A percentile compares a stretch with the other conserved stretches of the same genome.
These are phyloP conservation scores for Rostratula benghalensis DNA, from an alignment of 2,113 vertebrate species.

Conservation along the genomic window DNA sequence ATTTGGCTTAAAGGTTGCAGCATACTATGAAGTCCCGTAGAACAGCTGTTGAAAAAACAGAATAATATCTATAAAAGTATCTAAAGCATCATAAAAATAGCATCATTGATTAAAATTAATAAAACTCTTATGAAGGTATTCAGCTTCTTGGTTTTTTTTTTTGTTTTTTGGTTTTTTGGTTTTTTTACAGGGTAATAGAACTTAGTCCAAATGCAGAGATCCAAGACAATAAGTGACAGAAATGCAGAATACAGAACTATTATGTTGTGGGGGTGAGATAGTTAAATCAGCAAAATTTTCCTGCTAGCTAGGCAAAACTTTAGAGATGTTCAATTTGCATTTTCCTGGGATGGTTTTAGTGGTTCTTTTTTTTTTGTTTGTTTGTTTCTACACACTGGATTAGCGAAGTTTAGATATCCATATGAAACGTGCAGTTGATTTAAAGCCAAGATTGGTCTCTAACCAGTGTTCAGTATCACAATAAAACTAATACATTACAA, in stretches of 20 bases:
- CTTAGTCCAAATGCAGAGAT: not conserved
- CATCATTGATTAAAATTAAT: not conserved
- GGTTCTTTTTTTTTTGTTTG: not conserved
- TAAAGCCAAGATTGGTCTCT: not conserved
- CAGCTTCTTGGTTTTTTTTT: not conserved
- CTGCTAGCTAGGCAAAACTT: not conserved
- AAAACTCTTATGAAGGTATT: not conserved
- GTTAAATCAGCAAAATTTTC: not conserved
- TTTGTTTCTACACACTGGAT: not conserved
- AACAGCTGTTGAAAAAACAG: not conserved
- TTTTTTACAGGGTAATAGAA: not conserved
- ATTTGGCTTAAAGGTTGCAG: not conserved
- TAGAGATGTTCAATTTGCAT: rapidly evolving
- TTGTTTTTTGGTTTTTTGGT: not conserved
- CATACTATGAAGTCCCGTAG: not conserved
- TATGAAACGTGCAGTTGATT: not conserved
- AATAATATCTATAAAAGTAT: not conserved
- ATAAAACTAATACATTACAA: not conserved
- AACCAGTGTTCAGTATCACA: not conserved
- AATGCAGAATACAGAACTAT: not conserved
- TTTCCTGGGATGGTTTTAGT: not conserved
- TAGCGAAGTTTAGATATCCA: not conserved
- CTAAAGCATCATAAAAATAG: not conserved
- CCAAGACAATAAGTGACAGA: not conserved
- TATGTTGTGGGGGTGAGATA: not conserved